A percentile compares a stretch with the other conserved stretches of the same genome.
Conservation (phyloP, 2,888 invertebrate species). For the Drosophila neoperkinsi region DNA sequence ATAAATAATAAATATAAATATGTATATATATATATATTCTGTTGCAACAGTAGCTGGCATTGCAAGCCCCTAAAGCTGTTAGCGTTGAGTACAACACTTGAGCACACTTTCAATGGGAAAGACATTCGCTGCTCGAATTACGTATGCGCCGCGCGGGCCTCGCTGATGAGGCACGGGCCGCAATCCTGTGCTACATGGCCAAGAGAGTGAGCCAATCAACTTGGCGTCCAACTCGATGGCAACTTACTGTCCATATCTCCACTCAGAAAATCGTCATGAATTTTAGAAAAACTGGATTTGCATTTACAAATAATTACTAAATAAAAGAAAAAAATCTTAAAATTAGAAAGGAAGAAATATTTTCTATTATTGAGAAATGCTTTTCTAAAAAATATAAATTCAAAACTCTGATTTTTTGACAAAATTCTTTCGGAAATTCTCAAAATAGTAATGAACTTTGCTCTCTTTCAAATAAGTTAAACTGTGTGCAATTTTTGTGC, state of each 20-base stretch:
- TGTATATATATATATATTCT: background rate
- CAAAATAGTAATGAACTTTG: no score
- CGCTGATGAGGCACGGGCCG: conserved; percentile 4
- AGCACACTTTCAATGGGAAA: conserved; percentile 3
- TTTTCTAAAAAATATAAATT: no score
- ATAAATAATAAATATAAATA: background rate
- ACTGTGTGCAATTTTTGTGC: no score
- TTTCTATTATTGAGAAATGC: no score
- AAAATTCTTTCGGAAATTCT: no score
- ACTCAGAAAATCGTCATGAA: background rate
- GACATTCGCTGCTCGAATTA: conserved; percentile 19
- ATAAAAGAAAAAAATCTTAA: no score
- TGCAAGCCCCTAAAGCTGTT: conserved; percentile 4
- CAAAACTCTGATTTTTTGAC: no score
- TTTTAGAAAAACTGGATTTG: no score
- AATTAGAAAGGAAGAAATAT: no score
- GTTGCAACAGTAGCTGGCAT: background rate
- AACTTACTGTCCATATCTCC: conserved; percentile 11
- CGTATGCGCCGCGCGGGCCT: conserved; percentile 36
- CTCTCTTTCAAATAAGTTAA: no score
- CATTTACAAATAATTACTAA: no score
- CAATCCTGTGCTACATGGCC: conserved; percentile 11
- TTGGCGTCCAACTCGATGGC: conserved; percentile 8
- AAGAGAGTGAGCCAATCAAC: conserved; percentile 14
- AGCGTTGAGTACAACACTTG: background rate